phyloP scores from a whole-genome alignment of 92 coral and sea anemone species.

The Palythoa heliodiscus region DNA sequence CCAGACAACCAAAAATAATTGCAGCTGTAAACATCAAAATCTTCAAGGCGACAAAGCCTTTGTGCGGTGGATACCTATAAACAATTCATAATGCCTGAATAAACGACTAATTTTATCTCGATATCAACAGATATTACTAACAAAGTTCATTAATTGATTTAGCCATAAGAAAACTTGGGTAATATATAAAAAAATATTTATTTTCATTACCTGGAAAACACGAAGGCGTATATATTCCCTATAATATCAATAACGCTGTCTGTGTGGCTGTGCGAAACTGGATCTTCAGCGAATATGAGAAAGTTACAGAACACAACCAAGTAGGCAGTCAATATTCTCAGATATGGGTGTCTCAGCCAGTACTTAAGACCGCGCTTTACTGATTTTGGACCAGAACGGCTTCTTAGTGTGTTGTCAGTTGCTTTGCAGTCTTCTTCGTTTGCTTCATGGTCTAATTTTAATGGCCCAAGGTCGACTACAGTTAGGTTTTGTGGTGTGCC shows the following conservation, averaged over 20 bases:
- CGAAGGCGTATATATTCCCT: conserved; percentile 80
- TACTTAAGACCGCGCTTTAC: conserved; percentile 58
- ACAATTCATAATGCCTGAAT: no score
- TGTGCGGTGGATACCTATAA: conserved; percentile 79
- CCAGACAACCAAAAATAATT: conserved; percentile 63
- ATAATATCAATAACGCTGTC: conserved; percentile 84
- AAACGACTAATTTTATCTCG: no score
- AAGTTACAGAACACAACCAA: conserved; percentile 87
- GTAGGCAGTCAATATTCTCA: conserved; percentile 74
- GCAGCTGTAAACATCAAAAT: conserved; percentile 76
- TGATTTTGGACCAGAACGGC: neutral
- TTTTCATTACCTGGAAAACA: conserved; percentile 74
- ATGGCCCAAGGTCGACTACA: conserved; percentile 41
- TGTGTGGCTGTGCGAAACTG: conserved; percentile 87
- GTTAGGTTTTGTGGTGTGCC: neutral
- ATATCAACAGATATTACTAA: no score
- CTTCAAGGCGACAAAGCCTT: conserved; percentile 68
- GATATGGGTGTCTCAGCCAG: conserved; percentile 85
- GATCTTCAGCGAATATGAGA: conserved; percentile 88
- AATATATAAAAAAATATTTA: no score
- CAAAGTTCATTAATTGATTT: no score
- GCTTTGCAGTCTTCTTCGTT: neutral
- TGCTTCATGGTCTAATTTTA: conserved; percentile 56
- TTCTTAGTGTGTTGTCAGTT: neutral
- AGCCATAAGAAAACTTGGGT: no score